Conservation (phyloP, 2,113 vertebrate species). For the Thamnophis sirtalis region DNA sequence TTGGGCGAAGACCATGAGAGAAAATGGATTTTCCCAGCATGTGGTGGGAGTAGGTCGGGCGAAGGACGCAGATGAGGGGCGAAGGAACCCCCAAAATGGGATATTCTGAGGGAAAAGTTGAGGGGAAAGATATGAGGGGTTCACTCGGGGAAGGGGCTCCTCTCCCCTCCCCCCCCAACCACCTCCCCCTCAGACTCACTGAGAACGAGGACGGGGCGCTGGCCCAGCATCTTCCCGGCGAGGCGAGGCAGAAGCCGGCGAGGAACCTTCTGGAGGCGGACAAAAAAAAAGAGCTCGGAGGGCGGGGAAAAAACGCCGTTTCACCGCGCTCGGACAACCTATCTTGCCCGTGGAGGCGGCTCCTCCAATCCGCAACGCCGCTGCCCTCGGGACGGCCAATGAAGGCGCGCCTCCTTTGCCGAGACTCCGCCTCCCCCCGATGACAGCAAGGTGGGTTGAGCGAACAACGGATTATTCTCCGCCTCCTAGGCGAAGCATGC, state of each 20-base stretch:
- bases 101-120: no score
- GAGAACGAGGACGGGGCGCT: constrained; percentile 88
- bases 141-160: rapidly evolving
- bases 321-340: not conserved
- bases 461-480: not conserved
- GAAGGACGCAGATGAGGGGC: not conserved
- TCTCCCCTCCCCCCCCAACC: rapidly evolving
- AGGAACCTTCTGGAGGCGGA: constrained; percentile 70
- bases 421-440: constrained; percentile 8
- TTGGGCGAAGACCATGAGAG: not conserved
- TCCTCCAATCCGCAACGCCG: constrained; percentile 12
- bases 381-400: rapidly evolving
- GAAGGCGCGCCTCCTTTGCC: not conserved
- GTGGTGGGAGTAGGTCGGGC: not conserved
- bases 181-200: constrained; percentile 72
- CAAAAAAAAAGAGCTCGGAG: not conserved
- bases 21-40: not conserved
- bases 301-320: not conserved
- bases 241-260: constrained; percentile 34
- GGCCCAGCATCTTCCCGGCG: constrained; percentile 79
- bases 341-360: rapidly evolving
- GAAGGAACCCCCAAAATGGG: not conserved
- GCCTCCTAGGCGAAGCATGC: rapidly evolving
- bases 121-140: not conserved
- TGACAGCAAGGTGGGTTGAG: constrained; percentile 32